Evolutionary conservation across 2,113 vertebrate genomes (phyloP).

Genomic region (Cyprinodon tularosa): DNA sequence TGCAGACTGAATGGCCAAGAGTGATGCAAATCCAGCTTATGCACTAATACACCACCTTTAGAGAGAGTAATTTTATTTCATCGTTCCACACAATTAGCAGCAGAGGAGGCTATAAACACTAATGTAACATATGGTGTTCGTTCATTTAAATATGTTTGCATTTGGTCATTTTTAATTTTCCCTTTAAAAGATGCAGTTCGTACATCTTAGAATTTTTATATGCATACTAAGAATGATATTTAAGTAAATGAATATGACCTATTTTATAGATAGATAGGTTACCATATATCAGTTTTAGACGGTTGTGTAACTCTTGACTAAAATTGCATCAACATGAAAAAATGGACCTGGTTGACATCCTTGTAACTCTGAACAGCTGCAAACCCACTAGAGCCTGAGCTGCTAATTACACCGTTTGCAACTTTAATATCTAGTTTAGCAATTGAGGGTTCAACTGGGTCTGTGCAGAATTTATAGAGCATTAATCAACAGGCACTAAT

Average conservation of each 20-base stretch:
- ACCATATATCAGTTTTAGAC: neutral
- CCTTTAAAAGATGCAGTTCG: neutral
- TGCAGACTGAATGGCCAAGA: too few relatives aligned
- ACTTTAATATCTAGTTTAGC: slow-evolving; percentile 70
- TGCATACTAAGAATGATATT: neutral
- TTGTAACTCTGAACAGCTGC: slow-evolving; percentile 44
- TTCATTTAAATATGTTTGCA: too few relatives aligned
- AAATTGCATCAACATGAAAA: neutral
- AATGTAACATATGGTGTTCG: too few relatives aligned
- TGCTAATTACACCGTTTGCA: slow-evolving; percentile 74
- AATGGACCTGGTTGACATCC: slow-evolving; percentile 25
- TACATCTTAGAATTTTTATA: neutral
- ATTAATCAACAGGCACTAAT: slow-evolving; percentile 81
- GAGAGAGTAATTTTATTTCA: neutral
- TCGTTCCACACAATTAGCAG: neutral
- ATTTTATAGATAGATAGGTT: neutral
- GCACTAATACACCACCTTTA: too few relatives aligned
- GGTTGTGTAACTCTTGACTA: neutral
- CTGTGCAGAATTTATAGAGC: slow-evolving; percentile 80
- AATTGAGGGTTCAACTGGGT: slow-evolving; percentile 70
- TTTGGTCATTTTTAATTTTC: neutral
- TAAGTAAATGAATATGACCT: neutral
- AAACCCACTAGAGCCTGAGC: slow-evolving; percentile 32
- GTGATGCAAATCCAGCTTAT: too few relatives aligned
- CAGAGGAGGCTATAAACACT: neutral